These are phyloP conservation scores for Poecile atricapillus DNA, from an alignment of 2,113 vertebrate genomes.

Conservation along the genomic window DNA sequence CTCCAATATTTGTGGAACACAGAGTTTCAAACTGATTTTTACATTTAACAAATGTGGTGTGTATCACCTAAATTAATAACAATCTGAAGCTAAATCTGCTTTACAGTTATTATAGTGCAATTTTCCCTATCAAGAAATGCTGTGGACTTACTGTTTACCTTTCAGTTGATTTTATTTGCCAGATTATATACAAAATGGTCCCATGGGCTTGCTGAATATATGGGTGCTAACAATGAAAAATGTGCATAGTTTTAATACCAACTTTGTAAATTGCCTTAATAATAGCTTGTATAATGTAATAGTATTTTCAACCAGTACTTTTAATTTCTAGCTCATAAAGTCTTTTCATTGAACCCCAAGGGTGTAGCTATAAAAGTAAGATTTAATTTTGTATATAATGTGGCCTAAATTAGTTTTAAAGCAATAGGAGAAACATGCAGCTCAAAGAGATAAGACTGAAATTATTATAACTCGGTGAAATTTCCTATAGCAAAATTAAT, in stretches of 20 bases:
- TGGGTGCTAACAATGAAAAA: conserved; percentile 79
- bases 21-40: conserved; percentile 8
- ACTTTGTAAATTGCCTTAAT: conserved; percentile 87
- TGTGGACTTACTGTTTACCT: conserved; percentile 71
- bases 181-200: conserved; percentile 75
- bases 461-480: conserved; percentile 77
- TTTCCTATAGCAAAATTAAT: conserved; percentile 78
- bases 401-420: conserved; percentile 83
- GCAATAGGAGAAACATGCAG: conserved; percentile 75
- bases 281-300: conserved; percentile 82
- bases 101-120: conserved; percentile 49
- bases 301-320: conserved; percentile 84
- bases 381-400: conserved; percentile 87
- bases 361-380: conserved; percentile 84
- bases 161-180: conserved; percentile 75
- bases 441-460: conserved; percentile 75
- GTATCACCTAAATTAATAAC: conserved; percentile 38
- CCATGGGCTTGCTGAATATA: conserved; percentile 80
- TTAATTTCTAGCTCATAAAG: conserved; percentile 88
- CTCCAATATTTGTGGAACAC: background rate
- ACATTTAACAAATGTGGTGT: background rate
- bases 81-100: conserved; percentile 61
- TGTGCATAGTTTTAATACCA: conserved; percentile 77
- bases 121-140: conserved; percentile 64
- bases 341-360: conserved; percentile 84